Evolutionary conservation across 2,888 invertebrate genomes (phyloP).

Genomic region (Rhingia campestris): DNA sequence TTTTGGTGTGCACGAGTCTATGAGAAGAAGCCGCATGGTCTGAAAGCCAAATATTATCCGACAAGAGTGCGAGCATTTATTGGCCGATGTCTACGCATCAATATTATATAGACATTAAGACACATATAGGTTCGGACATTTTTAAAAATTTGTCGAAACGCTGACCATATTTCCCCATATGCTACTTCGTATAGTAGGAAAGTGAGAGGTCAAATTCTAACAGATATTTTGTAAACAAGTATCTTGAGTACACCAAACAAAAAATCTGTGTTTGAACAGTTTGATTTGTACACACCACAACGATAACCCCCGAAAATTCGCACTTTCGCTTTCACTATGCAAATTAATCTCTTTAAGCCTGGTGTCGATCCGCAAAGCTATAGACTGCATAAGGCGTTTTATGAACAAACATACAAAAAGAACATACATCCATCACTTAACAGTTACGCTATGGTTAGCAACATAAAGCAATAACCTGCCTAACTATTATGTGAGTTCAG

Average conservation of each 20-base stretch:
- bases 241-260: neutral
- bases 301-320: neutral
- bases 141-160: too few relatives aligned
- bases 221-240: too few relatives aligned
- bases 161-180: too few relatives aligned
- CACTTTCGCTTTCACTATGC: conserved; percentile 58
- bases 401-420: conserved; percentile 12
- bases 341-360: conserved; percentile 21
- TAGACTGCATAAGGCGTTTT: conserved; percentile 4
- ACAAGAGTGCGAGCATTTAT: too few relatives aligned
- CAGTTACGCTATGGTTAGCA: conserved; percentile 42
- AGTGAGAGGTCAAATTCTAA: too few relatives aligned
- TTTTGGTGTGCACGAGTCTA: too few relatives aligned
- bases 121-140: too few relatives aligned
- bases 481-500: neutral
- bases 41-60: too few relatives aligned
- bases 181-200: too few relatives aligned
- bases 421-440: conserved; percentile 16
- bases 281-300: conserved; percentile 7
- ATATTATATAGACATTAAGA: too few relatives aligned
- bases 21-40: too few relatives aligned
- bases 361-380: neutral
- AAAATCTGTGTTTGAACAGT: conserved; percentile 1
- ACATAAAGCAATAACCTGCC: neutral
- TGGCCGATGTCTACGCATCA: too few relatives aligned